phyloP scores from a whole-genome alignment of 2,888 invertebrate genomes.

The Arenicola marina region DNA sequence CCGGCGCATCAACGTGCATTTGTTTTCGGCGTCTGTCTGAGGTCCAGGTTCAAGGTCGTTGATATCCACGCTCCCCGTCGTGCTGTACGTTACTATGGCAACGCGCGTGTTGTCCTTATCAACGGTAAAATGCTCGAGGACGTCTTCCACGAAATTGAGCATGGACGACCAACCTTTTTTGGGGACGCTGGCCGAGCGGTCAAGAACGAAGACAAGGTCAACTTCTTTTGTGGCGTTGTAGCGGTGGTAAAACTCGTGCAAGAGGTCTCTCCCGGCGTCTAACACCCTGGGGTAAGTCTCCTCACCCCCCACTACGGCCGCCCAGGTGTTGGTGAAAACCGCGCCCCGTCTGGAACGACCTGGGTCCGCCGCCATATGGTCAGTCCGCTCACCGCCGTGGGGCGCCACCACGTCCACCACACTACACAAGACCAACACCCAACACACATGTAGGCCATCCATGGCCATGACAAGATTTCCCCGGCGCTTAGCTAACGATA shows the following conservation, averaged over 20 bases:
- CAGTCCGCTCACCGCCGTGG: no score
- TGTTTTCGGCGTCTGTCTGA: constrained; percentile 28
- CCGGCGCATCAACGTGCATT: constrained; percentile 32
- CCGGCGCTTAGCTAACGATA: no score
- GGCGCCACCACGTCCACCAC: no score
- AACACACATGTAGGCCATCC: no score
- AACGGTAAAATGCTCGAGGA: constrained; percentile 42
- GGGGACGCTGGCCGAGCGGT: constrained; percentile 37
- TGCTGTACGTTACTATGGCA: constrained; percentile 37
- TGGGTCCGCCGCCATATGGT: no score
- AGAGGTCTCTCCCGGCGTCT: background rate
- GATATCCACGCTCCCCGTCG: constrained; percentile 34
- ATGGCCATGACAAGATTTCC: no score
- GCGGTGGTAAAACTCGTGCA: background rate
- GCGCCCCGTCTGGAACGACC: no score
- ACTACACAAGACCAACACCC: no score
- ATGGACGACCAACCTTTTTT: constrained; percentile 36
- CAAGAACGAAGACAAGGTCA: constrained; percentile 42
- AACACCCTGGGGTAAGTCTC: no score
- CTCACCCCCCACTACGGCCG: no score
- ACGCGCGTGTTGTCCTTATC: constrained; percentile 39
- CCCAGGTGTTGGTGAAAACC: no score
- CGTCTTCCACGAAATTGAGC: constrained; percentile 34
- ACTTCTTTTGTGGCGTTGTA: constrained; percentile 18
- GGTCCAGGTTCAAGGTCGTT: constrained; percentile 31